These are phyloP conservation scores for Orestias chungarensis DNA, from an alignment of 2,797 vertebrate species.

Conservation along the genomic window DNA sequence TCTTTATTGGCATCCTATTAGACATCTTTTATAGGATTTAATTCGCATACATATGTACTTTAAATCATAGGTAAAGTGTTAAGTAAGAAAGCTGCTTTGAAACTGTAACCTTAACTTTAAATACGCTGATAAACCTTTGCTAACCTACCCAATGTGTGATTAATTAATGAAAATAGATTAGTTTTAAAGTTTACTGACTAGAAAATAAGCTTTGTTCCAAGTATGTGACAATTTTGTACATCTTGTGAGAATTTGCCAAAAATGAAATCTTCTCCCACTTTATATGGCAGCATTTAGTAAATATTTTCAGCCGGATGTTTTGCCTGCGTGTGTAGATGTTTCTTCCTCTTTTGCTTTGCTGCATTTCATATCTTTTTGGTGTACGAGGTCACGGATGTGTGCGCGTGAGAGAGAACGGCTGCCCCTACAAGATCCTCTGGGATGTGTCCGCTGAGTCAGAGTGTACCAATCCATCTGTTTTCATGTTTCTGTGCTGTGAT, in stretches of 20 bases:
- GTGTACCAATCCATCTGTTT: constrained; percentile 58
- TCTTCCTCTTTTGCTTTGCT: constrained; percentile 23
- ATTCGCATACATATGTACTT: neutral
- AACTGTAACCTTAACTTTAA: neutral
- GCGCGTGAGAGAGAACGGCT: constrained; percentile 30
- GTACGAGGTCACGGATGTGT: constrained; percentile 27
- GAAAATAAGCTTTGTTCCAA: too few relatives aligned
- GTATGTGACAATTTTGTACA: too few relatives aligned
- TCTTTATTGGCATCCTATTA: neutral
- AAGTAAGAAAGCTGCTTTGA: neutral
- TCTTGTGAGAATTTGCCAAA: neutral
- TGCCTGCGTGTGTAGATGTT: neutral
- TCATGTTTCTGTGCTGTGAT: constrained; percentile 54
- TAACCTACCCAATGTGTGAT: neutral
- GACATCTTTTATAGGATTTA: too few relatives aligned
- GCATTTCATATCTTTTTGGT: constrained; percentile 30
- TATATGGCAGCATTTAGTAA: neutral
- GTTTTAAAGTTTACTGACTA: too few relatives aligned
- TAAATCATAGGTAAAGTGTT: neutral
- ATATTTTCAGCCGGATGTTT: neutral
- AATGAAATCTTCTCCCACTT: neutral
- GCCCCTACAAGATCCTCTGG: constrained; percentile 46
- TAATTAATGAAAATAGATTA: neutral
- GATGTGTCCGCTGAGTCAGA: constrained; percentile 56
- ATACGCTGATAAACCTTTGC: neutral